These are phyloP conservation scores for Natator depressus DNA, from an alignment of 2,113 vertebrate species.

Conservation along the genomic window DNA sequence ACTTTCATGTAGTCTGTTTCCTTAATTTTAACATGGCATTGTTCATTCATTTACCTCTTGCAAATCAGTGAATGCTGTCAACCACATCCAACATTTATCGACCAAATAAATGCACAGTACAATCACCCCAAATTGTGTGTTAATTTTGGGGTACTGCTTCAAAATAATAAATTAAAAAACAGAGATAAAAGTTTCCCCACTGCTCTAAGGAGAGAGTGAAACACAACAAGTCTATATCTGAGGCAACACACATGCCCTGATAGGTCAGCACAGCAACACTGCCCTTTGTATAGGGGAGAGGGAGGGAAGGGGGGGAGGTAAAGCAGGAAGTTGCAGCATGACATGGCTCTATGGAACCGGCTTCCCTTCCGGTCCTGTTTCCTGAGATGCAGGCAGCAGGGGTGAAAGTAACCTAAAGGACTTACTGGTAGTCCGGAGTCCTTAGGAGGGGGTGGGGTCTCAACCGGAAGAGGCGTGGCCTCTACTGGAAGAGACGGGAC, in stretches of 20 bases:
- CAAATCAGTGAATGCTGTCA: neutral
- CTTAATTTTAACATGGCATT: neutral
- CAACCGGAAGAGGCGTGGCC: no score
- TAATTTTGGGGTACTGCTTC: rapidly evolving
- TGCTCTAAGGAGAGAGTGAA: neutral
- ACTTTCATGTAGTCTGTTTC: neutral
- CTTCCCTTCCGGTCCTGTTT: neutral
- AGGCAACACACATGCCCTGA: no score
- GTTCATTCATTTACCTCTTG: neutral
- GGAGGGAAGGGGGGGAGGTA: neutral
- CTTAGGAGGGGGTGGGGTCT: no score
- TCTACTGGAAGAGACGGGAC: no score
- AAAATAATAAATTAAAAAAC: no score
- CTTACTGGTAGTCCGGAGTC: no score
- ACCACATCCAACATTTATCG: neutral
- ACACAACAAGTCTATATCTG: neutral
- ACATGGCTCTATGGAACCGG: neutral
- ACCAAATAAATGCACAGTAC: rapidly evolving
- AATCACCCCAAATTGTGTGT: rapidly evolving
- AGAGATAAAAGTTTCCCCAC: neutral
- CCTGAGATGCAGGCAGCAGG: neutral
- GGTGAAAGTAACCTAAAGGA: no score
- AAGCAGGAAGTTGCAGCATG: no score
- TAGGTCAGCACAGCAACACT: neutral
- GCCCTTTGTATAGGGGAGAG: neutral